These are phyloP conservation scores for Chrosomus eos DNA, from an alignment of 2,797 vertebrate species.

Conservation along the genomic window DNA sequence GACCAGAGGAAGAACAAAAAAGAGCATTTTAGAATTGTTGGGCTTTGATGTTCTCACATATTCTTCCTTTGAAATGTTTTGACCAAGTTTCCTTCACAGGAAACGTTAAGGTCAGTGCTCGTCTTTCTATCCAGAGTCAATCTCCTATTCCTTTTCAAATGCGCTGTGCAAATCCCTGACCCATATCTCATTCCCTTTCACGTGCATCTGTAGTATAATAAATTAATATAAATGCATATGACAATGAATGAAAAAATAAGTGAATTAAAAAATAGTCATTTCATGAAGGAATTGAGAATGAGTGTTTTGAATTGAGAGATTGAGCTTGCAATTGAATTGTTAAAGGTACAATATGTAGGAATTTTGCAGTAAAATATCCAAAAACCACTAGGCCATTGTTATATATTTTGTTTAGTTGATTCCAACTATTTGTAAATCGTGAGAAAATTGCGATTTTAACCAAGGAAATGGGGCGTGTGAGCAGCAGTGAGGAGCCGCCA, in stretches of 20 bases:
- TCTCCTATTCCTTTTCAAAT: slow-evolving; percentile 66
- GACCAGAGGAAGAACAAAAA: slow-evolving; percentile 30
- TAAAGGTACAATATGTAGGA: no score
- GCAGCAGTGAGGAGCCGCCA: no score
- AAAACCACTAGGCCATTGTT: no score
- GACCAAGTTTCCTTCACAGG: slow-evolving; percentile 42
- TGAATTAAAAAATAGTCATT: slow-evolving; percentile 21
- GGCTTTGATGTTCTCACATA: slow-evolving; percentile 33
- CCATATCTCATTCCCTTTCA: slow-evolving; percentile 62
- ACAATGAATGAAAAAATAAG: slow-evolving; percentile 34
- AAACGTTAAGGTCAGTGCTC: slow-evolving; percentile 40
- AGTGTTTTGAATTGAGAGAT: background rate
- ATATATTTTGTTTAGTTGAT: no score
- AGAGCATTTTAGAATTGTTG: slow-evolving; percentile 41
- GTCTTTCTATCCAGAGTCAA: slow-evolving; percentile 32
- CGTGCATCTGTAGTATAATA: slow-evolving; percentile 26
- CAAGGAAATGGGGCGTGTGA: no score
- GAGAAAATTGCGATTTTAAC: no score
- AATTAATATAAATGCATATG: slow-evolving; percentile 13
- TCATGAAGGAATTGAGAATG: slow-evolving; percentile 15
- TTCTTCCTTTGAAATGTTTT: slow-evolving; percentile 43
- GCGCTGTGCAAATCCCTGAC: slow-evolving; percentile 53
- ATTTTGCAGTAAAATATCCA: no score
- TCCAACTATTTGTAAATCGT: no score
- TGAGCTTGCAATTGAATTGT: background rate